Conservation (phyloP, 2,888 invertebrate genomes). For the Aplocera efformata region DNA sequence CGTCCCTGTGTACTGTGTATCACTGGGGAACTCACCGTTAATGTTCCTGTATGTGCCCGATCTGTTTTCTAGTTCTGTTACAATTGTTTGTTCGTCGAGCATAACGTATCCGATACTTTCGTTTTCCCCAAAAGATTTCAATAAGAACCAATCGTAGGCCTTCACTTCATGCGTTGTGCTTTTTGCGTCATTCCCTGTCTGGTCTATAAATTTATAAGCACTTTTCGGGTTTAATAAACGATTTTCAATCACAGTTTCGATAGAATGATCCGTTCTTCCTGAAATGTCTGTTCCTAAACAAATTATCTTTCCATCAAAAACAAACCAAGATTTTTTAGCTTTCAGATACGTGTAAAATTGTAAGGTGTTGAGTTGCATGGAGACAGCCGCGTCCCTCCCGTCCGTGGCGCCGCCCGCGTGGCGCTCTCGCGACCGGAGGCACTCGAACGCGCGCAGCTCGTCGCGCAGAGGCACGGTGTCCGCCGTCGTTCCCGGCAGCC, state of each 20-base stretch:
- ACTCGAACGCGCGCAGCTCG: not conserved
- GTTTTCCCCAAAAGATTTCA: not conserved
- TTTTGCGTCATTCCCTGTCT: not conserved
- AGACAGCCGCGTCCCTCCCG: not conserved
- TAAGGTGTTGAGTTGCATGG: not conserved
- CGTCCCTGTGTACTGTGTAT: not conserved
- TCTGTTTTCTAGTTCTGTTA: not conserved
- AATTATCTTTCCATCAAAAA: not conserved
- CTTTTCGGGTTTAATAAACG: not conserved
- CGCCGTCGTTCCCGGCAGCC: not conserved
- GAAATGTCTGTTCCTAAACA: not conserved
- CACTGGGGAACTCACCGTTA: not conserved
- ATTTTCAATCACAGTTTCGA: conserved; percentile 1
- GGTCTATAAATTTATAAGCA: not conserved
- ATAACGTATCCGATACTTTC: conserved; percentile 1
- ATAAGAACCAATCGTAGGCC: not conserved
- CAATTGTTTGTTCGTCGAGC: not conserved
- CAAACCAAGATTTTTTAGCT: conserved; percentile 2
- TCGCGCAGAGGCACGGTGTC: not conserved
- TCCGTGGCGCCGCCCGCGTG: not conserved
- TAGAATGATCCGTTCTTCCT: not conserved
- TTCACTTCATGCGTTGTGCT: not conserved
- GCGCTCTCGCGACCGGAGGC: not conserved
- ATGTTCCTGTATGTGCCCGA: not conserved
- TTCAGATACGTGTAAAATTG: not conserved